Evolutionary conservation across 1,140 invertebrate species (phyloP).

Genomic region (Batillaria attramentaria): DNA sequence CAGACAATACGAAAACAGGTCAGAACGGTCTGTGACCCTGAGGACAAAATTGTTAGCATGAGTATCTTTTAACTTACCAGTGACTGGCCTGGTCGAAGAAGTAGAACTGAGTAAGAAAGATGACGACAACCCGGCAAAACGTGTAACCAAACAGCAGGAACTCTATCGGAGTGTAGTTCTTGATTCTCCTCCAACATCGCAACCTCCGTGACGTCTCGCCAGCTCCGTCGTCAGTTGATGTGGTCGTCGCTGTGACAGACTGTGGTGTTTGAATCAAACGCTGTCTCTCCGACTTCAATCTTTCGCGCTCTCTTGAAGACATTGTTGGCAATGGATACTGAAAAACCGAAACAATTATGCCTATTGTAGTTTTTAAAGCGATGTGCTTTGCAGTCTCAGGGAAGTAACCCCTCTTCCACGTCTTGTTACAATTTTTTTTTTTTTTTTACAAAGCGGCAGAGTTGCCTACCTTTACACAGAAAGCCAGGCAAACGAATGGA

Average conservation of each 20-base stretch:
- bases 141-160: constrained; percentile 17
- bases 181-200: not conserved
- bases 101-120: constrained; percentile 10
- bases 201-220: not conserved
- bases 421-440: no score
- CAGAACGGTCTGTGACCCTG: not conserved
- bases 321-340: not conserved
- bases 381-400: no score
- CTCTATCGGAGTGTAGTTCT: constrained; percentile 13
- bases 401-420: no score
- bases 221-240: not conserved
- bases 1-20: not conserved
- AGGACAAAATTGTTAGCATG: no score
- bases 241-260: not conserved
- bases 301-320: not conserved
- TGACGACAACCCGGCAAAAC: not conserved
- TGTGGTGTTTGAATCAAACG: not conserved
- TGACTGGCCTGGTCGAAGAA: constrained; percentile 28
- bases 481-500: no score
- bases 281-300: no score
- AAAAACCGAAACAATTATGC: not conserved
- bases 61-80: not conserved
- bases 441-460: no score
- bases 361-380: no score
- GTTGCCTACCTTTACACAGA: no score